Base-by-base conservation (phyloP, 2,797 vertebrate genomes). In the Chromis chromis region DNA sequence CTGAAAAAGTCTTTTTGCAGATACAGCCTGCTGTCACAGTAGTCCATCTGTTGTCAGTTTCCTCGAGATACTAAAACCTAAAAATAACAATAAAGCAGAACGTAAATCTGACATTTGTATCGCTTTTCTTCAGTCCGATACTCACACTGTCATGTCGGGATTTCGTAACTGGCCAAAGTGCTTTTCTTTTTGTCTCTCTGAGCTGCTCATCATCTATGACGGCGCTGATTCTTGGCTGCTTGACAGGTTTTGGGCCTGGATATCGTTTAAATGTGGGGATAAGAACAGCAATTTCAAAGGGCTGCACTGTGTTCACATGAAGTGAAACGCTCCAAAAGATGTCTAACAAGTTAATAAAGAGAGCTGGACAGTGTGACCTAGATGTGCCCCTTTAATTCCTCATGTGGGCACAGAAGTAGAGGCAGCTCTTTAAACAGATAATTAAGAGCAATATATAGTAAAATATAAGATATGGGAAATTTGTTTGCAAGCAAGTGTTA, bases 401-500 rank as follows among this genome's bases (percentile, higher is more conserved):
- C 31, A 31, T 6, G 31, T 31, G 31, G 31, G 31, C 31, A 31
- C 31, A 31, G 31, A 7, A 31, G 31, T 31, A 8, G 31, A 31
- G 31, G 31, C 31, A 8, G 31, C 31, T 31, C 31, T 31, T 9
- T 31, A 8, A 31, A 31, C 31, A 31, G 7, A 31, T 7, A 8
- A 31, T 31, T 31, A 31, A 31, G 31, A 7, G 31, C 39, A 40
- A 14, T 40, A 14, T 40, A 3, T 40, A 40, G 12, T 40, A 14
- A 14, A 14, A 8, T 19, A n/a, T n/a, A n/a, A 8, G n/a, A n/a
- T 7, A 1, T 48, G 13, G 46, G 4, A n/a, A 48, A 21, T 10
- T 48, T n/a, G 19, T n/a, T 19, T 44, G 17, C 22, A 14, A 44
- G 46, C 46, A 48, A n/a, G 69, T 72, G 66, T 82, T 65, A 27